phyloP scores from a whole-genome alignment of 2,888 invertebrate genomes.

The Tubulanus polymorphus region DNA sequence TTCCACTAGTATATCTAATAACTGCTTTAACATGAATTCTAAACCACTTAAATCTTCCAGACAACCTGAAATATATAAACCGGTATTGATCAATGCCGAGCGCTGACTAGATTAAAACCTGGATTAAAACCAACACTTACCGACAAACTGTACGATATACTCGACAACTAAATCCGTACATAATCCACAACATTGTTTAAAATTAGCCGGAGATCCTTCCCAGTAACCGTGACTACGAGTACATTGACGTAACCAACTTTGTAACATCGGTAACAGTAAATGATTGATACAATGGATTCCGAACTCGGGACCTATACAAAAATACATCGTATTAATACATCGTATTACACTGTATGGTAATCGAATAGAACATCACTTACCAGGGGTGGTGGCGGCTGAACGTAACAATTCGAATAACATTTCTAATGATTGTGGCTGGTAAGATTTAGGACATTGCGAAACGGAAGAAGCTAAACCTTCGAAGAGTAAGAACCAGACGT shows the following conservation, averaged over 20 bases:
- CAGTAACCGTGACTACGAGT: slow-evolving; percentile 57
- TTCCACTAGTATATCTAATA: slow-evolving; percentile 80
- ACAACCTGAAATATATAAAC: background rate
- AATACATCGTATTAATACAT: background rate
- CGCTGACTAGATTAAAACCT: background rate
- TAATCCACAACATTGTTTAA: slow-evolving; percentile 91
- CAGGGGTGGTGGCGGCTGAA: slow-evolving; percentile 71
- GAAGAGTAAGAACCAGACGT: slow-evolving; percentile 81
- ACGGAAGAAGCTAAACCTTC: slow-evolving; percentile 66
- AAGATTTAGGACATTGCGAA: slow-evolving; percentile 67
- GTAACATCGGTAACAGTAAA: slow-evolving; percentile 83
- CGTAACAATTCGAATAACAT: slow-evolving; percentile 79
- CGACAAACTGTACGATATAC: slow-evolving; percentile 72
- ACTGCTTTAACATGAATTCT: slow-evolving; percentile 79
- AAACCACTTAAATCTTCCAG: slow-evolving; percentile 13
- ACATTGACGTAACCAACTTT: slow-evolving; percentile 80
- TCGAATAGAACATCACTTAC: slow-evolving; percentile 32
- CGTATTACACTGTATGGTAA: background rate
- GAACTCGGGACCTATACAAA: slow-evolving; percentile 71
- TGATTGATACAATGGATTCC: slow-evolving; percentile 90
- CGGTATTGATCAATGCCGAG: background rate
- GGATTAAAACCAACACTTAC: slow-evolving; percentile 50
- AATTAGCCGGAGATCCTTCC: slow-evolving; percentile 70
- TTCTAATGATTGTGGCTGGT: slow-evolving; percentile 83
- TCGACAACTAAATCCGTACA: slow-evolving; percentile 87